phyloP scores from a whole-genome alignment of 2,888 invertebrate species.

The Lathronympha strigana region DNA sequence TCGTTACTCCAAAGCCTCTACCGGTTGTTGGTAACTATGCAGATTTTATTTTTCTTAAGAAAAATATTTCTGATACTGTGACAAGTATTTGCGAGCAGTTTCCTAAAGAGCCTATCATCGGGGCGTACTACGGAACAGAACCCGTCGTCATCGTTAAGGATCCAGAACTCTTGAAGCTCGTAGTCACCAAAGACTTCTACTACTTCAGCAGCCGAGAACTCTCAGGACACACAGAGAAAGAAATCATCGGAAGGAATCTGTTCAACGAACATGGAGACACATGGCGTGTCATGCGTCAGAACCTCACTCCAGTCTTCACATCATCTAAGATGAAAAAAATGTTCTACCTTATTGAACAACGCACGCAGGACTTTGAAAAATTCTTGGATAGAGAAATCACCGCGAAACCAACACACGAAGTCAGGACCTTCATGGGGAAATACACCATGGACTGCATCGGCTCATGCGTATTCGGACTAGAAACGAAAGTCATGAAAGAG shows the following conservation, averaged over 20 bases:
- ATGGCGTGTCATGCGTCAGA: constrained; percentile 68
- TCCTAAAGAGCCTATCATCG: constrained; percentile 60
- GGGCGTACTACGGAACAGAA: constrained; percentile 65
- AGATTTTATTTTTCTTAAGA: constrained; percentile 55
- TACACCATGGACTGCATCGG: constrained; percentile 67
- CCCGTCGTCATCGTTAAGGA: constrained; percentile 65
- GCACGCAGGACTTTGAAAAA: constrained; percentile 54
- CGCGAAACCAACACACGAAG: constrained; percentile 49
- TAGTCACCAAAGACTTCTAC: constrained; percentile 66
- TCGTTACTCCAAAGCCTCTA: constrained; percentile 54
- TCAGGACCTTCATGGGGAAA: constrained; percentile 52
- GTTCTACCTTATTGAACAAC: constrained; percentile 64
- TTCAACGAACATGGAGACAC: constrained; percentile 62
- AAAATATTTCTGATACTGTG: constrained; percentile 48
- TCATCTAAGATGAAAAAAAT: constrained; percentile 70
- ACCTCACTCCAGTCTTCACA: constrained; percentile 66
- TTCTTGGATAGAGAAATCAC: constrained; percentile 53
- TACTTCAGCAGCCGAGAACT: constrained; percentile 66
- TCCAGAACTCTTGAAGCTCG: constrained; percentile 60
- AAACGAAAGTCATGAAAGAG: constrained; percentile 57
- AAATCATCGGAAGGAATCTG: constrained; percentile 55
- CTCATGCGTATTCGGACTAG: constrained; percentile 64
- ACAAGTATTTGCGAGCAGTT: constrained; percentile 59
- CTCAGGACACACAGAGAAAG: constrained; percentile 55
- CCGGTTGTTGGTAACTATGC: constrained; percentile 65